These are phyloP conservation scores for Ennomos erosarius DNA, from an alignment of 2,888 invertebrate species.

Conservation along the genomic window DNA sequence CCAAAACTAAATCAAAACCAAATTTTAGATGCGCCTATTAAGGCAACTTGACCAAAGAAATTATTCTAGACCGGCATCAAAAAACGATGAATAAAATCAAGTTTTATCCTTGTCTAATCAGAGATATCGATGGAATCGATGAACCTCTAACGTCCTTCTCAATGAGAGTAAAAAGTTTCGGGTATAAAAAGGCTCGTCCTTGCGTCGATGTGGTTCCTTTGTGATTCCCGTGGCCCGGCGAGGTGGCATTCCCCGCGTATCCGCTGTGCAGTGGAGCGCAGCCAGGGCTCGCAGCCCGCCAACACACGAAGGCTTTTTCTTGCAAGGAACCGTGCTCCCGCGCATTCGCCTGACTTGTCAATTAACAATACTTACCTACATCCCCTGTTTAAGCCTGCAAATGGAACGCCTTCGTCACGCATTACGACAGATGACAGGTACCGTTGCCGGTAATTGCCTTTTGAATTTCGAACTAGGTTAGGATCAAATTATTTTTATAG, in stretches of 20 bases:
- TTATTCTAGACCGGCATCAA: not conserved
- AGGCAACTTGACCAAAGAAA: not conserved
- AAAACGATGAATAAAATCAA: slow-evolving; percentile 18
- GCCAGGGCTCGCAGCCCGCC: slow-evolving; percentile 43
- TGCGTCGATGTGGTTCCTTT: slow-evolving; percentile 73
- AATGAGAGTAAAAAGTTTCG: slow-evolving; percentile 56
- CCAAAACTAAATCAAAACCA: not conserved
- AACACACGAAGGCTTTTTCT: slow-evolving; percentile 39
- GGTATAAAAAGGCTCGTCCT: slow-evolving; percentile 72
- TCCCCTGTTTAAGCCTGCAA: slow-evolving; percentile 32
- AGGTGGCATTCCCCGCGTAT: slow-evolving; percentile 74
- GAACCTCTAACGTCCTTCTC: slow-evolving; percentile 45
- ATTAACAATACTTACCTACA: slow-evolving; percentile 23
- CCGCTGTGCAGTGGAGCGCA: slow-evolving; percentile 42
- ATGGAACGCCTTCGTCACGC: slow-evolving; percentile 15
- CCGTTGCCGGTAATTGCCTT: slow-evolving; percentile 40
- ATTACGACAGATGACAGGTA: slow-evolving; percentile 22
- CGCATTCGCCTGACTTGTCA: slow-evolving; percentile 26
- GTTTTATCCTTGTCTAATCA: slow-evolving; percentile 32
- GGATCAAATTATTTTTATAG: not conserved
- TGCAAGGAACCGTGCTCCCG: slow-evolving; percentile 37
- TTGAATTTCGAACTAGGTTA: slow-evolving; percentile 36
- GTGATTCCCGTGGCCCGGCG: slow-evolving; percentile 71
- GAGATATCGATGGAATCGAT: slow-evolving; percentile 43
- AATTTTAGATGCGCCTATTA: slow-evolving; percentile 1